These are phyloP conservation scores for Drosophila elegans DNA, from an alignment of 1,140 invertebrate genomes.

Conservation along the genomic window DNA sequence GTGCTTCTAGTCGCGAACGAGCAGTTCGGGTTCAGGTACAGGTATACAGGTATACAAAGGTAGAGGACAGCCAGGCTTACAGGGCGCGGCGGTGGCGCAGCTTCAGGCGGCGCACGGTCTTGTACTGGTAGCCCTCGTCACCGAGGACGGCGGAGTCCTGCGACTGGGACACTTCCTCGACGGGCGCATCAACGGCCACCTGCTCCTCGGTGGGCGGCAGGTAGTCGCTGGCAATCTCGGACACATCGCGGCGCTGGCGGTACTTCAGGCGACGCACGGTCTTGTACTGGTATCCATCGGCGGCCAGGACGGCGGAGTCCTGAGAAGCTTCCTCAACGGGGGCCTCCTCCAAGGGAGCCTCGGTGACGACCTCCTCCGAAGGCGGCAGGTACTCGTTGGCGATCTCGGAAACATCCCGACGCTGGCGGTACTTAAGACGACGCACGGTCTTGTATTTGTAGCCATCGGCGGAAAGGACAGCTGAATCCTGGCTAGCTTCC, in stretches of 20 bases:
- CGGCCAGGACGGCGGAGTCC: slow-evolving; percentile 54
- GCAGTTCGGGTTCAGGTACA: slow-evolving; percentile 41
- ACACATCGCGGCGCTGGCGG: slow-evolving; percentile 61
- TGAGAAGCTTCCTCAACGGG: slow-evolving; percentile 41
- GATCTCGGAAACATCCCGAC: slow-evolving; percentile 66
- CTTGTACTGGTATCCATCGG: slow-evolving; percentile 67
- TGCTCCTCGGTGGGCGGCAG: slow-evolving; percentile 55
- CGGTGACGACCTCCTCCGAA: slow-evolving; percentile 38
- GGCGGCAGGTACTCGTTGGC: slow-evolving; percentile 63
- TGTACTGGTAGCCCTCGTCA: slow-evolving; percentile 69
- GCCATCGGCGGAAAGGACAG: slow-evolving; percentile 57
- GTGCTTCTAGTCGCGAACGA: slow-evolving; percentile 57
- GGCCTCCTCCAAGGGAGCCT: slow-evolving; percentile 28
- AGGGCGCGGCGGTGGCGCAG: slow-evolving; percentile 74
- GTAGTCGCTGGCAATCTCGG: slow-evolving; percentile 62
- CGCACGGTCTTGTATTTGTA: slow-evolving; percentile 71
- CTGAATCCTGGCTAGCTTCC: slow-evolving; percentile 41
- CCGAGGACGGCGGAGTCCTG: slow-evolving; percentile 65
- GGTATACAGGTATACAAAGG: neutral
- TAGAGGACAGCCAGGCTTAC: slow-evolving; percentile 29
- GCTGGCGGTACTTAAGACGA: slow-evolving; percentile 66
- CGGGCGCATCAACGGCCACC: slow-evolving; percentile 34
- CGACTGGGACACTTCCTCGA: slow-evolving; percentile 47
- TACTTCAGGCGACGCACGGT: slow-evolving; percentile 61
- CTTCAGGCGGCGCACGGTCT: slow-evolving; percentile 75